Conservation (phyloP, 1,140 invertebrate species). For the Acyrthosiphon pisum region DNA sequence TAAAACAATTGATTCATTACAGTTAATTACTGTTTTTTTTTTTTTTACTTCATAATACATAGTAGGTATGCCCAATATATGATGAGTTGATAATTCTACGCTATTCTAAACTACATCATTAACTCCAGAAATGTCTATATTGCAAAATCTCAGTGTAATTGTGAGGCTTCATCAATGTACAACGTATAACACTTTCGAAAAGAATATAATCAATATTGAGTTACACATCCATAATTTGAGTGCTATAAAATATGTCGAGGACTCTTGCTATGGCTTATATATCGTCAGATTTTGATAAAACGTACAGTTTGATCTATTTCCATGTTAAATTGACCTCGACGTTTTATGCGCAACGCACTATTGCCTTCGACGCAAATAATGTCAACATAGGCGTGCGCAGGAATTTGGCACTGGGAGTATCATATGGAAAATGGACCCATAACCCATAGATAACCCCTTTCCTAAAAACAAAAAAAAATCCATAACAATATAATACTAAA, state of each 20-base stretch:
- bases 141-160: neutral
- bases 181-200: neutral
- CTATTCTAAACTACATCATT: neutral
- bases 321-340: neutral
- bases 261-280: neutral
- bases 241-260: neutral
- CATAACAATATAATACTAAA: too few relatives aligned
- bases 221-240: neutral
- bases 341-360: neutral
- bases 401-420: too few relatives aligned
- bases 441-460: too few relatives aligned
- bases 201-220: neutral
- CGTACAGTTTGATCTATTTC: neutral
- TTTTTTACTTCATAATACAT: neutral
- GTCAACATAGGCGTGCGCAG: neutral
- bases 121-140: neutral
- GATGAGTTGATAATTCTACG: neutral
- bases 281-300: neutral
- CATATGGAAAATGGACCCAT: too few relatives aligned
- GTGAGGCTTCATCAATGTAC: neutral
- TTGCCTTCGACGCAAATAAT: neutral
- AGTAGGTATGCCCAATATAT: neutral
- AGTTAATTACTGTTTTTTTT: conserved; percentile 2
- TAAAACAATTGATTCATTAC: neutral
- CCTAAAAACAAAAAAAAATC: too few relatives aligned